These are phyloP conservation scores for Lepetodrilus schrolli DNA, from an alignment of 2,888 invertebrate genomes.

Conservation along the genomic window DNA sequence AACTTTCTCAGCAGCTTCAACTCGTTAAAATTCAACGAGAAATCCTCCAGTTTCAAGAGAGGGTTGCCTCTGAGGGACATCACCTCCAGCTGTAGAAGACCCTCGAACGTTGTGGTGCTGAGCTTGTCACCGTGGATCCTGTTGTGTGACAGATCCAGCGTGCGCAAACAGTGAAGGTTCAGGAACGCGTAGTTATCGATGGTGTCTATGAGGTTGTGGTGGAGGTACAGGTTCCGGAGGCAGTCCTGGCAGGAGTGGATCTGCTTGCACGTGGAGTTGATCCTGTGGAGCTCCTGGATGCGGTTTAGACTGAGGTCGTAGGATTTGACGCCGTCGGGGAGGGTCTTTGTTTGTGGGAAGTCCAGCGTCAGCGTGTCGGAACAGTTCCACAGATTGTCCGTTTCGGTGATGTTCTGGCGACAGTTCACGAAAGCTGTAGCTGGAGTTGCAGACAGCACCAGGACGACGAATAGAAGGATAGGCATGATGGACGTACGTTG, in stretches of 20 bases:
- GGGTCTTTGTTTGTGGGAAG: not conserved
- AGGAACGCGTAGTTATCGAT: conserved; percentile 30
- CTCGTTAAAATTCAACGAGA: not conserved
- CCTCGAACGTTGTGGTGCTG: not conserved
- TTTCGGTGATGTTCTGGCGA: not conserved
- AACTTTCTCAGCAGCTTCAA: not conserved
- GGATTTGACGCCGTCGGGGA: not conserved
- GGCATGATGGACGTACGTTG: too few relatives aligned
- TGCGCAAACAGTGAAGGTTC: conserved; percentile 29
- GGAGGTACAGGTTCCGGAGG: conserved; percentile 29
- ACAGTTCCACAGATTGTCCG: conserved; percentile 19
- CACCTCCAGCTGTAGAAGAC: conserved; percentile 19
- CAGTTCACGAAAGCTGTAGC: too few relatives aligned
- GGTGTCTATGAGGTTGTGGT: conserved; percentile 32
- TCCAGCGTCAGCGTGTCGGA: not conserved
- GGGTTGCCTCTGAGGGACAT: conserved; percentile 35
- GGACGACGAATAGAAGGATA: too few relatives aligned
- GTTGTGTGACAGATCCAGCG: conserved; percentile 36
- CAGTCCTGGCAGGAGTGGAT: conserved; percentile 10
- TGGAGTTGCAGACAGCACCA: too few relatives aligned
- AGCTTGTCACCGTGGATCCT: conserved; percentile 22
- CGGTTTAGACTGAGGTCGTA: conserved; percentile 17
- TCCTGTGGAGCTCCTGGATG: conserved; percentile 5
- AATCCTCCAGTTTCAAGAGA: conserved; percentile 14
- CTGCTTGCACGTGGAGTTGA: conserved; percentile 1